These are phyloP conservation scores for Anseranas semipalmata DNA, from an alignment of 2,113 vertebrate species.

Conservation along the genomic window DNA sequence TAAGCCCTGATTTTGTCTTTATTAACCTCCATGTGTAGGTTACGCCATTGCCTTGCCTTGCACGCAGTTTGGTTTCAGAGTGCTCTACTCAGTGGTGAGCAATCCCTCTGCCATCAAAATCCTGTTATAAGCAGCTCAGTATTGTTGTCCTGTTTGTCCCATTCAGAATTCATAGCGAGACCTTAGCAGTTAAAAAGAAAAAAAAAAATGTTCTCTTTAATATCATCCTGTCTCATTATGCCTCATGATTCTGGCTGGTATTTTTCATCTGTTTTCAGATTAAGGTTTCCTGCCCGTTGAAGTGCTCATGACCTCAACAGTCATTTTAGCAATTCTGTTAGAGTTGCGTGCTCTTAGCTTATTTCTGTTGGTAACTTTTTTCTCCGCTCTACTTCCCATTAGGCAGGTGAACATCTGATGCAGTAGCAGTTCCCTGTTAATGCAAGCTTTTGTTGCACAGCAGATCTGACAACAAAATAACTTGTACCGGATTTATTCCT, in stretches of 20 bases:
- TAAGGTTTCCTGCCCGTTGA: not conserved
- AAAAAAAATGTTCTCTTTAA: not conserved
- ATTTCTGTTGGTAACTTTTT: not conserved
- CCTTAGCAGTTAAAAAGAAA: not conserved
- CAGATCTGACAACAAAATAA: not conserved
- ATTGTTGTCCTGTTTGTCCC: not conserved
- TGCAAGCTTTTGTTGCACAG: rapidly evolving
- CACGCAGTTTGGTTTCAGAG: not conserved
- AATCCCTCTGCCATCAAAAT: not conserved
- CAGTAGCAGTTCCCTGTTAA: not conserved
- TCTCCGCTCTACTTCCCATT: not conserved
- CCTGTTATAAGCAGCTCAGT: not conserved
- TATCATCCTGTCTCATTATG: not conserved
- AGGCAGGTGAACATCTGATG: not conserved
- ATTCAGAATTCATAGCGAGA: not conserved
- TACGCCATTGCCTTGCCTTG: not conserved
- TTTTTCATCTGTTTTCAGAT: constrained; percentile 4
- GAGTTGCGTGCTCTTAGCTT: not conserved
- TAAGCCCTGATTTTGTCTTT: not conserved
- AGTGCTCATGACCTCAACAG: not conserved
- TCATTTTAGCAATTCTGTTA: not conserved
- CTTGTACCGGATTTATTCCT: not conserved
- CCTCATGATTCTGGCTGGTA: not conserved
- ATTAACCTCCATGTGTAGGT: not conserved
- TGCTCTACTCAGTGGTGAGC: not conserved